Conservation (phyloP, 2,888 invertebrate genomes). For the Conomelus anceps region DNA sequence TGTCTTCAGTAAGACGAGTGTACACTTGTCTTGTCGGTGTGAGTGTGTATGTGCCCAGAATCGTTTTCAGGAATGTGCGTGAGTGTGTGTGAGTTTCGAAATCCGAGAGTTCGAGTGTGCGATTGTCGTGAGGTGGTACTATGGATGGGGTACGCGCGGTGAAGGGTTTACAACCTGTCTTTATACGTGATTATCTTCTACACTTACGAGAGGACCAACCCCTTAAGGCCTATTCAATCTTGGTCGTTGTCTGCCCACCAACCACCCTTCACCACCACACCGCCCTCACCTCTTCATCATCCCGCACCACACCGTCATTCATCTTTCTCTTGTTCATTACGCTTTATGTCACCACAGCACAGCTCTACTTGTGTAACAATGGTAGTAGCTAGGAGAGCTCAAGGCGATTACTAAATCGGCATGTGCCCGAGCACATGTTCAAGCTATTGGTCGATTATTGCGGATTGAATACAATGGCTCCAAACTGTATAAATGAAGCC, state of each 20-base stretch:
- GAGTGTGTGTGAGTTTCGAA: background rate
- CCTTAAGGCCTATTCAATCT: conserved; percentile 10
- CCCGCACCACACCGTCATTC: background rate
- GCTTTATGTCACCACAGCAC: background rate
- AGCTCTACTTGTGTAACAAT: background rate
- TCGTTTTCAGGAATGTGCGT: background rate
- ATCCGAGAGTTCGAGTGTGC: background rate
- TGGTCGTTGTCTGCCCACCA: conserved; percentile 1
- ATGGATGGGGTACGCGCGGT: background rate
- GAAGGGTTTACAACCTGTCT: conserved; percentile 3
- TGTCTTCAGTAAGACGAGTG: background rate
- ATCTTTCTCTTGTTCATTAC: background rate
- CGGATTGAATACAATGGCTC: too few species aligned
- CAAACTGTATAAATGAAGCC: too few species aligned
- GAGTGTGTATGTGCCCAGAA: background rate
- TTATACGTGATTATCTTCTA: conserved; percentile 7
- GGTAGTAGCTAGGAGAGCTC: background rate
- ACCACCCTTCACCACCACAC: background rate
- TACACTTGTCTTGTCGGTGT: background rate
- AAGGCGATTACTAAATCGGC: background rate
- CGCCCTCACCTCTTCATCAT: background rate
- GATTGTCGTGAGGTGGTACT: background rate
- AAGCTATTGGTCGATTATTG: too few species aligned
- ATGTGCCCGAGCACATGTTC: background rate
- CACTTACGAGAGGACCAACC: background rate